Base-by-base conservation (phyloP, 2,888 invertebrate genomes). In the Frankliniella fusca region DNA sequence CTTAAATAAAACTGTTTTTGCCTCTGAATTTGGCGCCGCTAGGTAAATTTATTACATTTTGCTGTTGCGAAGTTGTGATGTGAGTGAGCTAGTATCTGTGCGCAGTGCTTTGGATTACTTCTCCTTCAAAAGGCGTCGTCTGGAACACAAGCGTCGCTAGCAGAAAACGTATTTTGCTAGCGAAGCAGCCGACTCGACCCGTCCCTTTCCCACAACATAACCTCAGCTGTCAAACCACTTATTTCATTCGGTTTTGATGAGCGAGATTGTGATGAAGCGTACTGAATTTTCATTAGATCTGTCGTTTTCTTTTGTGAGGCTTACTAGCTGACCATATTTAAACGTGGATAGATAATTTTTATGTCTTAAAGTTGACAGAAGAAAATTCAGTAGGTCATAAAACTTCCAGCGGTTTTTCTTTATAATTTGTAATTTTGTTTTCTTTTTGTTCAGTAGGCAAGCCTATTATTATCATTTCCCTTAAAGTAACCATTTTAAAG, bases 111-210 rank as follows among this genome's bases (percentile, higher is more conserved):
- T 76, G 70, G 70, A 76, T 76, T 76, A 76, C 70, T 76, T 12
- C 27, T 27, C 27, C 23, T 12, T 27, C 27, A 76, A 76, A 76
- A 12, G 8, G 27, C 70, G 70, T 27, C 70, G 10, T 76, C 8
- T 9, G 70, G 27, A 76, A 27, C 38, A 23, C 12, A 27, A 27
- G 70, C 70, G 70, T 76, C 70, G 70, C 70, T 76, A 76, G 70
- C 70, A 76, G 70, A 76, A 76, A 76, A 76, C 70, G 70, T 76
- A 76, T 76, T 76, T 76, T 76, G 23, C 27, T 76, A 23, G 70
- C 27, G 23, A 23, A 76, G 70, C 70, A 76, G 70, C 70, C 70
- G 70, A 76, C 70, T 27, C 70, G 27, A 61, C 70, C 70, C 38
- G 38, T 76, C 70, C 23, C 12, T n/a, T n/a, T n/a, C n/a, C 70